These are phyloP conservation scores for Dasypogon diadema DNA, from an alignment of 2,888 invertebrate species.

Conservation along the genomic window DNA sequence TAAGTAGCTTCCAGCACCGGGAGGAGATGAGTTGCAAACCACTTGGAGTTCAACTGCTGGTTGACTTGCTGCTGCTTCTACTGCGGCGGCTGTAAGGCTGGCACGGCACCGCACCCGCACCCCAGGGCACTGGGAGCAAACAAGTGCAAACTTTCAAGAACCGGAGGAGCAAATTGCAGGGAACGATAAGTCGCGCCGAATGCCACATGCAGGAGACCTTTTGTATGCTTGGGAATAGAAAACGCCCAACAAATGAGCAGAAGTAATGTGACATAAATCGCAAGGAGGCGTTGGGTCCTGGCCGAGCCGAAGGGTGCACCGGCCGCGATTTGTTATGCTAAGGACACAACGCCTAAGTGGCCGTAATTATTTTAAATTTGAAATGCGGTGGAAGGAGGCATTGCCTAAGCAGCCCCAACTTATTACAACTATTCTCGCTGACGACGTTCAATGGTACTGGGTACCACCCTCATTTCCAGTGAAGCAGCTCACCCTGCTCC, in stretches of 20 bases:
- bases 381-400: constrained; percentile 46
- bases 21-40: too few relatives aligned
- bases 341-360: constrained; percentile 46
- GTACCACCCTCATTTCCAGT: neutral
- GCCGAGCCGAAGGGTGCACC: neutral
- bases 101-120: too few relatives aligned
- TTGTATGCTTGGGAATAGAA: neutral
- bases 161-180: too few relatives aligned
- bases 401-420: constrained; percentile 33
- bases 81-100: too few relatives aligned
- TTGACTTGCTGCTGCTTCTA: too few relatives aligned
- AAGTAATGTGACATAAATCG: constrained; percentile 46
- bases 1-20: too few relatives aligned
- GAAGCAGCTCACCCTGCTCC: neutral
- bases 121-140: too few relatives aligned
- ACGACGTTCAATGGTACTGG: constrained; percentile 1
- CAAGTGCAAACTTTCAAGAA: too few relatives aligned
- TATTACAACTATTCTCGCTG: constrained; percentile 7
- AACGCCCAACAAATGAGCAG: constrained; percentile 23
- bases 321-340: constrained; percentile 14
- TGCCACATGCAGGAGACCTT: too few relatives aligned
- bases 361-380: constrained; percentile 55
- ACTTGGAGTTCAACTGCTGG: too few relatives aligned
- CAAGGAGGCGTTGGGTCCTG: neutral
- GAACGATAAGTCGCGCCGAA: too few relatives aligned